Conservation (phyloP, 2,888 invertebrate species). For the Apodemia mormo region DNA sequence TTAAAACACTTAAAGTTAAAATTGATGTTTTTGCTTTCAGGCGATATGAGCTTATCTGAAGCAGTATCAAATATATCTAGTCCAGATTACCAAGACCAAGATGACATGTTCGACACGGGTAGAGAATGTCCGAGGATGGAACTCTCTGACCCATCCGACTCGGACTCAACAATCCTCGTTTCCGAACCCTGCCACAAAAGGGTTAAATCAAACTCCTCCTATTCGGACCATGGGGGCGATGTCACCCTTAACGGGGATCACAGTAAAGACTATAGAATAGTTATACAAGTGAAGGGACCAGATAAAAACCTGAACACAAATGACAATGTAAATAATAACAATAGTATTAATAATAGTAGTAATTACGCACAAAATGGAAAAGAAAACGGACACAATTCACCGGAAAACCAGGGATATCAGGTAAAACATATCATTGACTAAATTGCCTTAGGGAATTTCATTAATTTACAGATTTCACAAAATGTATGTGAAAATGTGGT, state of each 20-base stretch:
- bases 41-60: slow-evolving; percentile 91
- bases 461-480: too few relatives aligned
- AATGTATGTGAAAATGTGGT: too few relatives aligned
- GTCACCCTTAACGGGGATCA: slow-evolving; percentile 76
- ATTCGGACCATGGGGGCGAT: slow-evolving; percentile 82
- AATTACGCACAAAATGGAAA: slow-evolving; percentile 72
- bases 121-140: slow-evolving; percentile 91
- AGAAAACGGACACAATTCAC: slow-evolving; percentile 73
- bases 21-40: slow-evolving; percentile 53
- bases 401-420: slow-evolving; percentile 83
- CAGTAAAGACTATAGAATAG: slow-evolving; percentile 85
- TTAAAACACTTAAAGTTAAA: background rate
- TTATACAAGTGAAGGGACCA: slow-evolving; percentile 86
- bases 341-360: slow-evolving; percentile 53
- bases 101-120: slow-evolving; percentile 89
- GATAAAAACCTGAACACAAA: slow-evolving; percentile 64
- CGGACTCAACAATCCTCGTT: slow-evolving; percentile 92
- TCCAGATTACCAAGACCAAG: slow-evolving; percentile 94
- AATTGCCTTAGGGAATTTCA: too few relatives aligned
- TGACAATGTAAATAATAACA: slow-evolving; percentile 67
- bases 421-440: slow-evolving; percentile 46
- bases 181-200: slow-evolving; percentile 87
- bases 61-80: slow-evolving; percentile 94
- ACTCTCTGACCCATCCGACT: slow-evolving; percentile 93
- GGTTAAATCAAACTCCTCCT: slow-evolving; percentile 69